These are phyloP conservation scores for Centrocercus urophasianus DNA, from an alignment of 2,113 vertebrate species.

Conservation along the genomic window DNA sequence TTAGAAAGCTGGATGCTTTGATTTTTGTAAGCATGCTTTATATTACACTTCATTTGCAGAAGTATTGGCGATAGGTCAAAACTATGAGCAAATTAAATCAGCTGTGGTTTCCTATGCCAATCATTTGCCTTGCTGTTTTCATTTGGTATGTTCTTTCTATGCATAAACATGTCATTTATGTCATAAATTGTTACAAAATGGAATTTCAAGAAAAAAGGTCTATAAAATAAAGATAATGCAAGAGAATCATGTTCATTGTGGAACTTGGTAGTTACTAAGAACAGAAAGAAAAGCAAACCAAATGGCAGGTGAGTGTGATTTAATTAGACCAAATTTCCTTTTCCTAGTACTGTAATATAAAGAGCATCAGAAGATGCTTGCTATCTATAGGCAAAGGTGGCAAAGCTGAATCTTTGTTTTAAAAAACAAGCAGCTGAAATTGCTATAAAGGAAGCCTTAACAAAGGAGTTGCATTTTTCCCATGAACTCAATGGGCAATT, in stretches of 20 bases:
- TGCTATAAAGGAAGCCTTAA: neutral
- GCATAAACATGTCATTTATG: neutral
- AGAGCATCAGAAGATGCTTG: neutral
- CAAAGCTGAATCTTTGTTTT: neutral
- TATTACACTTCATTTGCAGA: constrained; percentile 36
- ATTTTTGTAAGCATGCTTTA: neutral
- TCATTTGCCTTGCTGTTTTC: neutral
- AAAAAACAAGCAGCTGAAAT: neutral
- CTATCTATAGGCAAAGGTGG: neutral
- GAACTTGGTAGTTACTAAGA: neutral
- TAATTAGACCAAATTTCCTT: neutral
- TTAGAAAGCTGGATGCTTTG: neutral
- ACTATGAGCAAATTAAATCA: neutral
- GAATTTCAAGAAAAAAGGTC: neutral
- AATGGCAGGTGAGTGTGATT: neutral
- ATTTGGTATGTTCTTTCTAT: neutral
- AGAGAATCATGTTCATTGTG: neutral
- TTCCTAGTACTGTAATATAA: neutral
- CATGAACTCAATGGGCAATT: constrained; percentile 24
- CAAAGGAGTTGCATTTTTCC: neutral
- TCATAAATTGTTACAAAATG: constrained; percentile 8
- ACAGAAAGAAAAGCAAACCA: neutral
- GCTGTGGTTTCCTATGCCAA: neutral
- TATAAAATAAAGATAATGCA: neutral
- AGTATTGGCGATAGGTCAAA: neutral